Base-by-base conservation (phyloP, 2,113 vertebrate genomes). In the Spermophilus dauricus region DNA sequence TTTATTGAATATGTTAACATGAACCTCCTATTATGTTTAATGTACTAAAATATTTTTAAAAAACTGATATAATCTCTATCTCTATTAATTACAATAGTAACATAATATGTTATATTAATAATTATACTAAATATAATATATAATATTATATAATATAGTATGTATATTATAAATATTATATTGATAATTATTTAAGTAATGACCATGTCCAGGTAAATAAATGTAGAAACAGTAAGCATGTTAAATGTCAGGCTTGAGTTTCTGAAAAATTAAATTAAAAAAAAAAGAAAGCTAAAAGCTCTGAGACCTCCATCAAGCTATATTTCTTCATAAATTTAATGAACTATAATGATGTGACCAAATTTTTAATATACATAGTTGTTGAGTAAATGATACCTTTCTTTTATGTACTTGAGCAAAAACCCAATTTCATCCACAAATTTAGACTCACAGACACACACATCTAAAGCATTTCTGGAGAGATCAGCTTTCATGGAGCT, bases 401-500 rank as follows among this genome's bases (percentile, higher is more conserved):
- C 73, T 78, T 80, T 22, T 84, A 72, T 86, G 18, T 86, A 42
- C 7, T 86, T 91, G n/a, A 32, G 58, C 28, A 96, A 93, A 93
- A 83, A 78, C 28, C 12, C 11, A 84, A 70, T 4, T 87, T 96
- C 8, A 75, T 88, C 32, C 53, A 81, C 20, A 94, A 73, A 86
- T 87, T 58, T 82, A 80, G 61, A 70, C 1, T 34, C 51, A 58
- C 18, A 51, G 39, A 86, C 87, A 87, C 76, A 70, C 39, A 84
- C 30, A 65, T 24, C 14, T 76, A 28, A 97, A 90, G 17, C 2
- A 42, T 70, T 95, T 90, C 85, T 86, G 45, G 48, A 86, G 63
- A 85, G 39, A 89, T 87, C 56, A 78, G n/a, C 80, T 94, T 94
- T 93, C 83, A 72, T 89, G 37, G 34, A 92, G 86, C 30, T 92